These are phyloP conservation scores for Dendroctonus ponderosae DNA, from an alignment of 1,140 invertebrate genomes.

Conservation along the genomic window DNA sequence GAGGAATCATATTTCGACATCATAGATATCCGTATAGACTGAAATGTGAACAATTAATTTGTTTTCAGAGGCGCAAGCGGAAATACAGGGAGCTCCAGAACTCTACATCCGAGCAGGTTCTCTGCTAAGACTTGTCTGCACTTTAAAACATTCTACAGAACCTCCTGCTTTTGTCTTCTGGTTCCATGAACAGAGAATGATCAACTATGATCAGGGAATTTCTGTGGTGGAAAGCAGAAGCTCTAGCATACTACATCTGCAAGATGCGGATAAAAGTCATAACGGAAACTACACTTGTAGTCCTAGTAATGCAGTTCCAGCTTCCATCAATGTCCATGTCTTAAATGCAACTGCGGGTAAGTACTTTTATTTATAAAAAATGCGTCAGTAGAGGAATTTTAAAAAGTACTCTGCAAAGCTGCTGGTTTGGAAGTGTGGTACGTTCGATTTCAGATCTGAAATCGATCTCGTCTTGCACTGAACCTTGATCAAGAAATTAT, in stretches of 20 bases:
- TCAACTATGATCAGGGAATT: slow-evolving; percentile 65
- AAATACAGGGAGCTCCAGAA: slow-evolving; percentile 73
- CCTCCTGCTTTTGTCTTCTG: slow-evolving; percentile 77
- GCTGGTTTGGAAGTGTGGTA: too few relatives aligned
- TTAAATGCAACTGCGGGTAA: slow-evolving; percentile 53
- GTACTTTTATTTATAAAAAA: not conserved
- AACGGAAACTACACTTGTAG: slow-evolving; percentile 69
- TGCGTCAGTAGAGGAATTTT: too few relatives aligned
- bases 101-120: slow-evolving; percentile 73
- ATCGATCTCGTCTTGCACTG: too few relatives aligned
- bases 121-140: slow-evolving; percentile 68
- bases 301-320: slow-evolving; percentile 66
- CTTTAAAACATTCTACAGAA: slow-evolving; percentile 68
- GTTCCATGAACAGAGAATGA: slow-evolving; percentile 73
- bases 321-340: slow-evolving; percentile 69
- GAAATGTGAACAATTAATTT: not conserved
- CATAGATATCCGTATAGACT: too few relatives aligned
- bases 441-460: too few relatives aligned
- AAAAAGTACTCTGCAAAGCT: too few relatives aligned
- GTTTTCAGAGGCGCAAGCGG: slow-evolving; percentile 66
- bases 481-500: too few relatives aligned
- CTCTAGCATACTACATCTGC: slow-evolving; percentile 57
- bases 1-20: too few relatives aligned
- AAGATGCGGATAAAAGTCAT: slow-evolving; percentile 58
- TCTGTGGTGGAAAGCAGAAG: slow-evolving; percentile 52